Evolutionary conservation across 2,888 invertebrate genomes (phyloP).

Genomic region (Hermaeophaga mercurialis): DNA sequence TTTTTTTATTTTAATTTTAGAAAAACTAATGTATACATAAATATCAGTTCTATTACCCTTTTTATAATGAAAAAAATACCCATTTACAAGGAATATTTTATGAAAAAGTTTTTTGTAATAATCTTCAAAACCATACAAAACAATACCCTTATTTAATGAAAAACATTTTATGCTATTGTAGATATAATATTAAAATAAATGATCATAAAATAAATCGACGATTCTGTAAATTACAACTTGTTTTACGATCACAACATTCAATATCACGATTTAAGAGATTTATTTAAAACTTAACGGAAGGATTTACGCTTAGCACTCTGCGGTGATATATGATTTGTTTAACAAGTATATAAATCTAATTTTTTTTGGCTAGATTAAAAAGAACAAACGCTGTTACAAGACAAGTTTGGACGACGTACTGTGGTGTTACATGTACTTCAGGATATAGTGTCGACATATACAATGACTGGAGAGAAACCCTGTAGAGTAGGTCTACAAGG

Average conservation of each 20-base stretch:
- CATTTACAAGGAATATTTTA: too few relatives aligned
- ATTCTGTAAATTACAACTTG: too few relatives aligned
- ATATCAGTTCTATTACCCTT: too few relatives aligned
- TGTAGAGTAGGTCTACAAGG: slow-evolving; percentile 12
- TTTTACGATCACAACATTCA: neutral
- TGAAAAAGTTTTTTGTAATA: too few relatives aligned
- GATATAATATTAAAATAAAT: too few relatives aligned
- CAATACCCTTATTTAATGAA: too few relatives aligned
- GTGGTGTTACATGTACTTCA: slow-evolving; percentile 12
- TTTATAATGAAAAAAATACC: too few relatives aligned
- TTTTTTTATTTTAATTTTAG: too few relatives aligned
- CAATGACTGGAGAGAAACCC: slow-evolving; percentile 13
- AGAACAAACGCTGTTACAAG: slow-evolving; percentile 18
- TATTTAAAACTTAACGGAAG: neutral
- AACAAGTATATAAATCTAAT: slow-evolving; percentile 8
- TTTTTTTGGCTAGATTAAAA: slow-evolving; percentile 8
- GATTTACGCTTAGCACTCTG: neutral
- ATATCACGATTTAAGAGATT: neutral
- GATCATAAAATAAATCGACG: too few relatives aligned
- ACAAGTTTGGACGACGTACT: slow-evolving; percentile 7
- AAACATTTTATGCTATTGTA: too few relatives aligned
- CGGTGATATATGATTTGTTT: slow-evolving; percentile 18
- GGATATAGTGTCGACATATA: slow-evolving; percentile 18
- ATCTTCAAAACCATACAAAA: too few relatives aligned
- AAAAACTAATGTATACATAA: too few relatives aligned